Evolutionary conservation across 2,797 vertebrate genomes (phyloP).

Genomic region (Cacajao melanocephalus): DNA sequence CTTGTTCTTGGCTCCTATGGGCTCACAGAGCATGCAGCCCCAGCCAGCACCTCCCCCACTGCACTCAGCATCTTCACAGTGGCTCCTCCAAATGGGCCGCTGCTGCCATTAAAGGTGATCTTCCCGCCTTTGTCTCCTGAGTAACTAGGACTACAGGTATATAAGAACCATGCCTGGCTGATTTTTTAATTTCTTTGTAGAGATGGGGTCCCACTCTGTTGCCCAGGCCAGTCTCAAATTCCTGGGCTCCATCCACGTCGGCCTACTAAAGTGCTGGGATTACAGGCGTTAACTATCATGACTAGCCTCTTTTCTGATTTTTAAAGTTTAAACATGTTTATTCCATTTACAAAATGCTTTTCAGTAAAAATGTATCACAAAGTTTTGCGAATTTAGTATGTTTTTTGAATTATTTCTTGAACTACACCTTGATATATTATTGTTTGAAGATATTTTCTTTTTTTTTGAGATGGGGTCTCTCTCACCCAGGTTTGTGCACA

Average conservation of each 20-base stretch:
- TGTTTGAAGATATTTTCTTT: neutral
- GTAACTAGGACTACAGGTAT: neutral
- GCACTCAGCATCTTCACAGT: too few species aligned
- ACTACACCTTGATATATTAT: neutral
- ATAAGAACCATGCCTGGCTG: neutral
- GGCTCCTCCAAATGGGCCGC: too few species aligned
- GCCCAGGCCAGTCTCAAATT: neutral
- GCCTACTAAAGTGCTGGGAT: neutral
- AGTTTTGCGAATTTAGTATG: neutral
- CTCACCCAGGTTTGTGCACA: neutral
- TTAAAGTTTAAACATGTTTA: neutral
- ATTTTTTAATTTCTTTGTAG: neutral
- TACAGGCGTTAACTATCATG: neutral
- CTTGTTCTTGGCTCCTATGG: too few species aligned
- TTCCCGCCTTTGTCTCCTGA: neutral
- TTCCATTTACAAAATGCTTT: neutral
- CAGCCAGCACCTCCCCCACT: too few species aligned
- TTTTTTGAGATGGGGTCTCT: neutral
- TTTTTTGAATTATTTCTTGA: slow-evolving; percentile 31
- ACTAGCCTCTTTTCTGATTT: neutral
- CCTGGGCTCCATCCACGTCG: neutral
- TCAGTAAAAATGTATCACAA: neutral
- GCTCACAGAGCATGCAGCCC: too few species aligned
- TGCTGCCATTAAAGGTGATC: neutral
- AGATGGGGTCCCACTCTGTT: neutral